Percentiles rank a stretch among this genome's conserved stretches.
Conservation (phyloP, 2,888 invertebrate species). For the Eupeodes latifasciatus region DNA sequence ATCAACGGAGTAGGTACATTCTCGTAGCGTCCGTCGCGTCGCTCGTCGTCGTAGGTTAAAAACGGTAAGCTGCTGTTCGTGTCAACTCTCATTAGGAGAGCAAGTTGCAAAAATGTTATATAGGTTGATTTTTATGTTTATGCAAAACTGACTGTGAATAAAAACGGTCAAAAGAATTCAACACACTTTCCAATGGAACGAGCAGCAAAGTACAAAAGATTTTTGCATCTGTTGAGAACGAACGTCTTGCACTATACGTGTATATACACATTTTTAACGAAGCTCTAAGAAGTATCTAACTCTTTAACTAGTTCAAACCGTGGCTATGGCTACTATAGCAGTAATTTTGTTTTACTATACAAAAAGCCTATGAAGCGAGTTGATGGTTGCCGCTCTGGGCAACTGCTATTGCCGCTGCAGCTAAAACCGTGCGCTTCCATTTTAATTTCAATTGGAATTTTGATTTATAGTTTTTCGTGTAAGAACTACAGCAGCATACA, state of each 20-base stretch:
- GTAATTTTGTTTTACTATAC: constrained; percentile 28
- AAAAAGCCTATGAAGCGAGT: constrained; percentile 20
- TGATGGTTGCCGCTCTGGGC: constrained; percentile 30
- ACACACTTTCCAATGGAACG: constrained; percentile 45
- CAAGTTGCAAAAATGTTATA: neutral
- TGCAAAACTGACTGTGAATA: constrained; percentile 17
- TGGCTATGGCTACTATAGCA: constrained; percentile 3
- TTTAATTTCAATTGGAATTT: constrained; percentile 63
- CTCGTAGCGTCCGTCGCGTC: too few species aligned
- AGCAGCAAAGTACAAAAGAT: constrained; percentile 24
- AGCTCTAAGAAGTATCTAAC: neutral
- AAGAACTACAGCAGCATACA: neutral
- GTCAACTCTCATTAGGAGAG: constrained; percentile 51
- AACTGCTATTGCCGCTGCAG: constrained; percentile 10
- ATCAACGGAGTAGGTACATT: neutral
- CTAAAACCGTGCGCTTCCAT: constrained; percentile 45
- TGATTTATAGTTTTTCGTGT: constrained; percentile 56
- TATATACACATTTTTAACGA: too few species aligned
- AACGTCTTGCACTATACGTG: neutral
- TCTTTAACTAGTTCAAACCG: constrained; percentile 42
- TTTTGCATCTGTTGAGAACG: neutral
- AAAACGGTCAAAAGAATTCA: constrained; percentile 22
- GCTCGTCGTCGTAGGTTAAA: neutral
- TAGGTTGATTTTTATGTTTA: neutral
- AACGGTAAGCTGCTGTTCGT: constrained; percentile 50